Evolutionary conservation across 2,113 vertebrate genomes (phyloP).

Genomic region (Arothron firmamentum): DNA sequence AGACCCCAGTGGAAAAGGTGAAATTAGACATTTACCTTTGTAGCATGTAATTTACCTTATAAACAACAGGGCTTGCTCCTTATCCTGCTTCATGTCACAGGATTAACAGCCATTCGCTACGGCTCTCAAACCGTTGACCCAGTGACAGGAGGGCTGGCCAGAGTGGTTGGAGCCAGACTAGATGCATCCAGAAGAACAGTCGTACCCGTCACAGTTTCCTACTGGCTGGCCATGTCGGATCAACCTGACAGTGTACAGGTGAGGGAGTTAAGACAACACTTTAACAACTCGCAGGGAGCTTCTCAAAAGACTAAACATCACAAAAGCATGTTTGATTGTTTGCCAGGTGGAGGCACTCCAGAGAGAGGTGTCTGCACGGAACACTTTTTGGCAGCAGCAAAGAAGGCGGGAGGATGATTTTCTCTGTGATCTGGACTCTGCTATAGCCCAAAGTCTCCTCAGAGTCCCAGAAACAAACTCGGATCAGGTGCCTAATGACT

Average conservation of each 20-base stretch:
- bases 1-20: slow-evolving; percentile 82
- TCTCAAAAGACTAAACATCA: neutral
- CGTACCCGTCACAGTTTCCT: slow-evolving; percentile 77
- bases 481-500: slow-evolving; percentile 63
- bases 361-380: slow-evolving; percentile 71
- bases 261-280: neutral
- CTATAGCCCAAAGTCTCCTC: slow-evolving; percentile 55
- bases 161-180: slow-evolving; percentile 78
- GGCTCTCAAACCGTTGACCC: slow-evolving; percentile 79
- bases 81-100: slow-evolving; percentile 56
- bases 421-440: slow-evolving; percentile 60
- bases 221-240: slow-evolving; percentile 66
- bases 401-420: slow-evolving; percentile 74
- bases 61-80: neutral
- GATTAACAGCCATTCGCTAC: slow-evolving; percentile 79
- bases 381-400: slow-evolving; percentile 75
- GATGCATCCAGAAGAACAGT: slow-evolving; percentile 69
- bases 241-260: slow-evolving; percentile 75
- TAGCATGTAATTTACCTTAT: neutral
- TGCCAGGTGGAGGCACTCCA: slow-evolving; percentile 77
- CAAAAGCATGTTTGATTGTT: neutral
- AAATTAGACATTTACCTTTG: neutral
- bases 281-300: no score
- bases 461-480: slow-evolving; percentile 48
- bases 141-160: slow-evolving; percentile 73